Conservation (phyloP, 2,113 vertebrate species). For the Laticauda colubrina region DNA sequence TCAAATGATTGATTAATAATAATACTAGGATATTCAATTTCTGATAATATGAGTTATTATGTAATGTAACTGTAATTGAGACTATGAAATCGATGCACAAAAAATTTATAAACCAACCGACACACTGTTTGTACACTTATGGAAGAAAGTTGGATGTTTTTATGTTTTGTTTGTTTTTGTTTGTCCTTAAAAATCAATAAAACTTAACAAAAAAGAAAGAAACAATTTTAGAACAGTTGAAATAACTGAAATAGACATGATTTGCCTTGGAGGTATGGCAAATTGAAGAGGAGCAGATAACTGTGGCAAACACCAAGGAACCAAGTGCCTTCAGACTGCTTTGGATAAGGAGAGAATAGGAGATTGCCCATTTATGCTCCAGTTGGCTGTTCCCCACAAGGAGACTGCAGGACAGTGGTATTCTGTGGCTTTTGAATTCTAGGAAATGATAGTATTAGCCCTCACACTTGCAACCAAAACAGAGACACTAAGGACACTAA, state of each 20-base stretch:
- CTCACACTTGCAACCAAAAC: not conserved
- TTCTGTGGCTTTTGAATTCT: not conserved
- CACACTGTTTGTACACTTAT: too few species aligned
- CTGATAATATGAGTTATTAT: too few species aligned
- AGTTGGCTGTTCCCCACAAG: not conserved
- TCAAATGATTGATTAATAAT: too few species aligned
- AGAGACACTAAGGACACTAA: not conserved
- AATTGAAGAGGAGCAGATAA: not conserved
- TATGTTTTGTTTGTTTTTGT: too few species aligned
- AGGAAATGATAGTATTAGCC: not conserved
- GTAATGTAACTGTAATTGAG: too few species aligned
- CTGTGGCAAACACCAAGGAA: not conserved
- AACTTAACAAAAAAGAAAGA: too few species aligned
- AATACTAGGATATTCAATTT: too few species aligned
- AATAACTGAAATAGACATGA: not conserved
- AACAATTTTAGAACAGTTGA: not conserved
- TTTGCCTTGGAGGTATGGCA: not conserved
- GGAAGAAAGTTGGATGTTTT: too few species aligned
- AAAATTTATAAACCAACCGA: too few species aligned
- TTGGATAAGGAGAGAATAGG: not conserved
- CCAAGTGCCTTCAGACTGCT: not conserved
- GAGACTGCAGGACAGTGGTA: not conserved
- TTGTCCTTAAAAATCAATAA: too few species aligned
- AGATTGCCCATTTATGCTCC: not conserved
- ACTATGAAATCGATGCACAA: too few species aligned